These are phyloP conservation scores for Graptemys geographica DNA, from an alignment of 2,797 vertebrate species.

Conservation along the genomic window DNA sequence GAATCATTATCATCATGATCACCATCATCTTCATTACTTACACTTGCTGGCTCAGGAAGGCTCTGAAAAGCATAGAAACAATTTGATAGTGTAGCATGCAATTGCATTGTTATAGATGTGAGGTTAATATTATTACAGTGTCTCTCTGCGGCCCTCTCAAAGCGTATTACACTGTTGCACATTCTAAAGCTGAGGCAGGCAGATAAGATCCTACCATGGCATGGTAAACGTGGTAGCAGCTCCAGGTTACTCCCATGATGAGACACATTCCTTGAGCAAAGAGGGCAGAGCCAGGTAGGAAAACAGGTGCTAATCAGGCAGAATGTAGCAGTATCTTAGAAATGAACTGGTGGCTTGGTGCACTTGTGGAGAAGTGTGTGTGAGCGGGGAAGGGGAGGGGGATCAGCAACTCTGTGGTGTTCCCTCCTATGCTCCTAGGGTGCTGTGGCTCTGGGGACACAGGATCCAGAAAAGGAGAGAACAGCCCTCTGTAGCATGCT, in stretches of 20 bases:
- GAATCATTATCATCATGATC: conserved; percentile 60
- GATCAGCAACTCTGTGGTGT: background rate
- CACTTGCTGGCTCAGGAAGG: conserved; percentile 61
- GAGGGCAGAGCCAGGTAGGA: background rate
- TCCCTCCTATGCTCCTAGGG: background rate
- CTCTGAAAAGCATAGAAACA: conserved; percentile 66
- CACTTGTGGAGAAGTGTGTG: background rate
- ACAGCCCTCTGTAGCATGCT: background rate
- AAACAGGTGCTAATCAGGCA: background rate
- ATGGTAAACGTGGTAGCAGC: background rate
- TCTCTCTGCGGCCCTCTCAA: background rate
- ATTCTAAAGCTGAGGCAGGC: background rate
- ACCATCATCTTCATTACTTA: conserved; percentile 71
- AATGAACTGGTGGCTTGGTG: background rate
- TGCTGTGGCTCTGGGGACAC: background rate
- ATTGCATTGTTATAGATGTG: rapidly evolving
- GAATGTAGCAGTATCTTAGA: background rate
- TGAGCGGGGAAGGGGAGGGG: background rate
- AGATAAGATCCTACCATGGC: background rate
- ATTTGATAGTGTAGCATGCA: background rate
- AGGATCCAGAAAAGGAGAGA: background rate
- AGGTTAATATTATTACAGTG: background rate
- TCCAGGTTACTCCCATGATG: background rate
- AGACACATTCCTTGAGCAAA: background rate
- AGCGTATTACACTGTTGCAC: background rate